Evolutionary conservation across 2,888 invertebrate genomes (phyloP), one percentile per base, ranked within the genome.

Genomic region (Campoplex nolae): DNA sequence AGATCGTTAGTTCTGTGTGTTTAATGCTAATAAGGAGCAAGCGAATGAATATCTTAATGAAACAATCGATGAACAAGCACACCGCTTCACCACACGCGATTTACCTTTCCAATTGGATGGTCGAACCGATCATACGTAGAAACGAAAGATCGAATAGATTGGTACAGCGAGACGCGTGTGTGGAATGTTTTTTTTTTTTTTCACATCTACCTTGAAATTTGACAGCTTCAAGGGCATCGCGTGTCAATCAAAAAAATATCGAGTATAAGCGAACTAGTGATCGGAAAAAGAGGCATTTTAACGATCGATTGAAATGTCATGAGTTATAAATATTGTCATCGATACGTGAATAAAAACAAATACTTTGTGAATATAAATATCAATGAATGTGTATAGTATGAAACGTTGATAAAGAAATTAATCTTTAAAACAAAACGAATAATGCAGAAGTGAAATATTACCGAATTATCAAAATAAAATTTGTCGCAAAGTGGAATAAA

Each of bases 191-290:
- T 73, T n/a, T 35, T 4, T 28, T 42, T 42, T 16, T 73, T n/a
- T 35, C 6, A 35, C 58, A 7, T 51, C 23, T 32, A 45, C 85
- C 85, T 85, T 85, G 85, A 78, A 73, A 67, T 73, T 85, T 78
- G 83, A 78, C 83, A 62, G 80, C 67, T 68, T 62, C 88, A 86
- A 75, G 85, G 88, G 38, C 85, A 70, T 65, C 80, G 77, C 70
- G 54, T 48, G 23, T 76, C 58, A 18, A 54, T 32, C n/a, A 56
- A 45, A 67, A 77, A 76, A 73, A 68, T 23, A 23, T 56, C 35
- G 45, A 13, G 38, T 23, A 18, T 38, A 18, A 75, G 28, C 32
- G 62, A 16, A 62, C 32, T 32, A 58, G 75, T 28, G 45, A 80
- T 84, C 45, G 28, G 18, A 68, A 48, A 70, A 83, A 65, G 48